Evolutionary conservation across 1,140 invertebrate species (phyloP), one percentile per base, ranked within the genome.

Genomic region (Eubasilissa regina): DNA sequence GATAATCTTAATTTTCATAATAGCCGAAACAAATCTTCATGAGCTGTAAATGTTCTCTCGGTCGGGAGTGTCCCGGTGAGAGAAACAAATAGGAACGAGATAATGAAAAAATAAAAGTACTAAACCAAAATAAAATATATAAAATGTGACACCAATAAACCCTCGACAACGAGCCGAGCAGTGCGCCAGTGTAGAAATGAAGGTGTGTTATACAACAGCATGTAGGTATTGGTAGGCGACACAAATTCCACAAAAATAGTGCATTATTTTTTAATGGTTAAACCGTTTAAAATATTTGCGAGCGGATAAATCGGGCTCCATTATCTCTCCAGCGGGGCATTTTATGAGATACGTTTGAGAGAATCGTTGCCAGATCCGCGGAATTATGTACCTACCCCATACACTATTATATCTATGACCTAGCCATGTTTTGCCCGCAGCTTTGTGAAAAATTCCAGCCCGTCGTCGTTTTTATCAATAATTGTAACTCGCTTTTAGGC

Each of bases 211-310:
- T 35, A 35, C 25, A 35, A 35, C 25, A 35, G 25, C 25, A 35
- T 35, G 25, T 6, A 35, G 25, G 25, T 35, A 35, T 35, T 35
- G 25, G 25, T 35, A 58, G 55, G 55, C 55, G 15, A 58, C 17
- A 58, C 17, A 58, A 58, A 21, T 21, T 35, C 58, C 19, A 4
- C 60, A 19, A 35, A 76, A 76, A 76, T 76, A 73, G 74, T 79
- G 80, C 80, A 81, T 78, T 77, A 77, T 25, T 81, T 81, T 78
- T 81, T 77, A 75, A 75, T 76, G 44, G 73, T 35, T 75, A 4
- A 19, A 73, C 60, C 19, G 58, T 15, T 58, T 76, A 77, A 82
- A 77, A 82, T 79, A 79, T 62, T 77, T 35, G 75, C 75, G 62
- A 53, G 77, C 51, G 15, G 21, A 21, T 51, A 62, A 77, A 81